Conservation (phyloP, 2,888 invertebrate genomes). For the Omphaloscelis lunosa region DNA sequence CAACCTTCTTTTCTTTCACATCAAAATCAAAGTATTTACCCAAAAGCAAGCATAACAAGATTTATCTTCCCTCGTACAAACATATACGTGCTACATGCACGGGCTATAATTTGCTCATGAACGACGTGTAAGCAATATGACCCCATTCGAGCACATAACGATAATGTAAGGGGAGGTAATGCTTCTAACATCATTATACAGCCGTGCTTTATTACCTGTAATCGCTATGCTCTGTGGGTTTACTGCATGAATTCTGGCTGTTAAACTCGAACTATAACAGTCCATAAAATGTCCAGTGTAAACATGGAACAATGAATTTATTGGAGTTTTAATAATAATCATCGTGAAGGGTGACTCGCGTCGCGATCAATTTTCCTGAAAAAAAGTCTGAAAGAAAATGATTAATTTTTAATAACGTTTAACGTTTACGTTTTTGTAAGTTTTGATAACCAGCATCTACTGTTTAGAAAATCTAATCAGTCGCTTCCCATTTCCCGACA, state of each 20-base stretch:
- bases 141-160: slow-evolving; percentile 35
- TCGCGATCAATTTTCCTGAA: background rate
- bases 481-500: slow-evolving; percentile 7
- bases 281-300: slow-evolving; percentile 28
- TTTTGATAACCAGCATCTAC: no score
- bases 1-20: background rate
- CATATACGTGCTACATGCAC: slow-evolving; percentile 10
- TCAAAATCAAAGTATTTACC: background rate
- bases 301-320: slow-evolving; percentile 28
- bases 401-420: no score
- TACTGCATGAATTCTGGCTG: slow-evolving; percentile 20
- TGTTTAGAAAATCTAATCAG: background rate
- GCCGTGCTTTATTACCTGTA: slow-evolving; percentile 52
- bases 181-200: slow-evolving; percentile 48
- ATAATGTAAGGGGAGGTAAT: slow-evolving; percentile 32
- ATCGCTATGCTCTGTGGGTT: slow-evolving; percentile 34
- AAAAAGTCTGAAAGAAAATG: no score
- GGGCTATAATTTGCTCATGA: slow-evolving; percentile 42
- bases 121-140: slow-evolving; percentile 50
- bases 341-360: background rate
- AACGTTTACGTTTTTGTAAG: no score
- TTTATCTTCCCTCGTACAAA: slow-evolving; percentile 20
- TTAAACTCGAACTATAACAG: slow-evolving; percentile 41
- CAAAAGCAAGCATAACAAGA: slow-evolving; percentile 13
- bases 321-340: background rate